Conservation (phyloP, 2,888 invertebrate genomes). For the Cosmorhoe ocellata region DNA sequence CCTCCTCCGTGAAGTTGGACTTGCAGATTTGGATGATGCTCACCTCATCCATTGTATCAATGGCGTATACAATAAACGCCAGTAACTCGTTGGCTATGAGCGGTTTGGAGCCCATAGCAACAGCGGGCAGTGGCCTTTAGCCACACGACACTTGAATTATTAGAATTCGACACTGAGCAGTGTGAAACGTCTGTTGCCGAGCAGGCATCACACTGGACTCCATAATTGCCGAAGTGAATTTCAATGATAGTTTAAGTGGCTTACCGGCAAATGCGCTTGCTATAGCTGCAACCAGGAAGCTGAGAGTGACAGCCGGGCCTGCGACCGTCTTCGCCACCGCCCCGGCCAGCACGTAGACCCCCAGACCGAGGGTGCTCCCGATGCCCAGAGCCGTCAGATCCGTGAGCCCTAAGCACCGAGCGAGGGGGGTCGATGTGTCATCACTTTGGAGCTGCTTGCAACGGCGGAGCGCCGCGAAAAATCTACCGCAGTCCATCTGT, state of each 20-base stretch:
- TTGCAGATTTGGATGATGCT: too few relatives aligned
- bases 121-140: too few relatives aligned
- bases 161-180: too few relatives aligned
- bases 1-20: too few relatives aligned
- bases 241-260: slow-evolving; percentile 14
- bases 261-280: slow-evolving; percentile 96
- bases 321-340: slow-evolving; percentile 92
- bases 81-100: too few relatives aligned
- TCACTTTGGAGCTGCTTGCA: slow-evolving; percentile 76
- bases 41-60: too few relatives aligned
- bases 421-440: slow-evolving; percentile 66
- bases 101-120: too few relatives aligned
- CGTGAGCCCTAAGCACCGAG: slow-evolving; percentile 88
- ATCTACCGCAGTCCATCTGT: slow-evolving; percentile 65
- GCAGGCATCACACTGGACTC: too few relatives aligned
- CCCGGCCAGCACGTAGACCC: slow-evolving; percentile 97
- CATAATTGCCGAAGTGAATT: too few relatives aligned
- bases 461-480: slow-evolving; percentile 62
- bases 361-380: slow-evolving; percentile 94
- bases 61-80: too few relatives aligned
- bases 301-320: slow-evolving; percentile 95
- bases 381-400: slow-evolving; percentile 95
- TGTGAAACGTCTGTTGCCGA: too few relatives aligned
- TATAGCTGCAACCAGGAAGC: slow-evolving; percentile 95
- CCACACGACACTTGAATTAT: too few relatives aligned